Evolutionary conservation across 2,113 vertebrate species (phyloP), one percentile per base, ranked within the genome.

Genomic region (Cheirogaleus medius): DNA sequence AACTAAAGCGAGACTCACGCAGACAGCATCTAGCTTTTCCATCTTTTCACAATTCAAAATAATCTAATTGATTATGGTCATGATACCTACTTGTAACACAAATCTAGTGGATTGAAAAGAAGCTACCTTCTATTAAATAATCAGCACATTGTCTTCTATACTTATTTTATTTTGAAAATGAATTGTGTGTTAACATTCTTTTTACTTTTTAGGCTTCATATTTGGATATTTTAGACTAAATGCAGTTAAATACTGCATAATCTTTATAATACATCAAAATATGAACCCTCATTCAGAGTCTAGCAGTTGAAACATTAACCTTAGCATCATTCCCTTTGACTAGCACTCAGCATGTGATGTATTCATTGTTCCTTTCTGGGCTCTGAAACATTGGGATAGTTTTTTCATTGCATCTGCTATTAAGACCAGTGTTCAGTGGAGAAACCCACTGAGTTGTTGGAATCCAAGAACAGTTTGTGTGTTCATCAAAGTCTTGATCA

Each of bases 121-220:
- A 86, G 52, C 34, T 78, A 29, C 13, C 6, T 87, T 81, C 42
- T 32, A 5, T 90, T 78, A 96, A 87, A 60, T 86, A 74, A 64
- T 89, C 68, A 84, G 77, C 3, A 12, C 10, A 37, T 86, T 97
- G 92, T 95, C 54, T 76, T 76, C 68, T 44, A 0, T 3, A 1
- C 44, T 90, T 95, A 15, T 89, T 95, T 91, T 85, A 58, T 92
- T 97, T 90, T 92, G 54, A 90, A 94, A 90, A 87, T 92, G 69
- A 87, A 18, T 81, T 5, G 29, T 32, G 29, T 71, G 34, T 63
- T 82, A 86, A 37, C 44, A 25, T 73, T 73, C 10, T 74, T 84
- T 80, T 80, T 63, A 54, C 88, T 54, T 96, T 94, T 56, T 49
- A 60, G 66, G 3, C 37, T 88, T 97, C 32, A 11, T 74, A 39